These are phyloP conservation scores for Conops quadrifasciatus DNA, from an alignment of 2,888 invertebrate species.

Conservation along the genomic window DNA sequence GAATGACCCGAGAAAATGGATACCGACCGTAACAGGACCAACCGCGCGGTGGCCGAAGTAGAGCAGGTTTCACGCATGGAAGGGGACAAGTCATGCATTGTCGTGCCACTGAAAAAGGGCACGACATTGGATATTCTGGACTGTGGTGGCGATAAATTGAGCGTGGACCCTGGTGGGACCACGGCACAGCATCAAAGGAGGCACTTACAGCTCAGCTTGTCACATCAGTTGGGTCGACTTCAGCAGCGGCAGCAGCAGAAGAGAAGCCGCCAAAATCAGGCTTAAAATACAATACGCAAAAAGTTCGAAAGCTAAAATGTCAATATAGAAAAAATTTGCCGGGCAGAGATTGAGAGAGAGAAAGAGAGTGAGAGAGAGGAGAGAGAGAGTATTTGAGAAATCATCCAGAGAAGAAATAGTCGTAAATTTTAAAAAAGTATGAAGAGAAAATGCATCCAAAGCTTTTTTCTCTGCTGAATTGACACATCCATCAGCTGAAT, in stretches of 20 bases:
- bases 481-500: too few relatives aligned
- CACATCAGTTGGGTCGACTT: slow-evolving; percentile 46
- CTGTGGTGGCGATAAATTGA: slow-evolving; percentile 46
- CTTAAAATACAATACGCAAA: neutral
- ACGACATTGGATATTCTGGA: slow-evolving; percentile 44
- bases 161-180: neutral
- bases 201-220: slow-evolving; percentile 45
- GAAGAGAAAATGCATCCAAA: too few relatives aligned
- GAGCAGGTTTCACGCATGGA: neutral
- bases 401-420: too few relatives aligned
- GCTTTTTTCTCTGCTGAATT: too few relatives aligned
- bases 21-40: neutral
- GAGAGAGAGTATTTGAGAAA: too few relatives aligned
- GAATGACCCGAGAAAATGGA: slow-evolving; percentile 34
- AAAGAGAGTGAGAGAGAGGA: too few relatives aligned
- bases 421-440: too few relatives aligned
- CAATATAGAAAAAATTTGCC: too few relatives aligned
- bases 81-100: neutral
- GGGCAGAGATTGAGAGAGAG: too few relatives aligned
- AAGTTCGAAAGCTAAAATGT: too few relatives aligned
- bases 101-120: slow-evolving; percentile 40
- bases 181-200: slow-evolving; percentile 36
- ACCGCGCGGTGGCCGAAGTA: neutral
- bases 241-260: slow-evolving; percentile 41
- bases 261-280: slow-evolving; percentile 28